phyloP scores from a whole-genome alignment of 2,797 vertebrate genomes.

The Poeciliopsis presidionis region DNA sequence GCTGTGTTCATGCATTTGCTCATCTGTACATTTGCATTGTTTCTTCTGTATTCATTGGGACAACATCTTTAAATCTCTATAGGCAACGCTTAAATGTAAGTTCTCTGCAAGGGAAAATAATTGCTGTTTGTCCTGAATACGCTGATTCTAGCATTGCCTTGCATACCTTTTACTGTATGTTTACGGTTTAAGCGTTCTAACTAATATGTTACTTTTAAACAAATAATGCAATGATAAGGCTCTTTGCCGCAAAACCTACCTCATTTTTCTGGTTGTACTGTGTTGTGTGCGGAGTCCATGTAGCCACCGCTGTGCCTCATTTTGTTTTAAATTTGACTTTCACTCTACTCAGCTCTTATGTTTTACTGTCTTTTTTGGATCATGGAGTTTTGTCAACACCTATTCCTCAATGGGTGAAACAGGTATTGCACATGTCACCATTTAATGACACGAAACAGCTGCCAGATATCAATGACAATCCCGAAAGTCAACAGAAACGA shows the following conservation, averaged over 20 bases:
- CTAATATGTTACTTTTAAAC: neutral
- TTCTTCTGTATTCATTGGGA: neutral
- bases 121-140: neutral
- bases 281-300: neutral
- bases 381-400: neutral
- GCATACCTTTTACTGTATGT: neutral
- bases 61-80: neutral
- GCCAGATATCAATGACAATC: neutral
- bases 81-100: neutral
- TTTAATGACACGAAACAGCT: neutral
- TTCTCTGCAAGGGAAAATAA: neutral
- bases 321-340: neutral
- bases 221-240: conserved; percentile 3
- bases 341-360: neutral
- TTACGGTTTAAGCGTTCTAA: neutral
- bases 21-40: neutral
- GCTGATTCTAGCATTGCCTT: neutral
- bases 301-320: neutral
- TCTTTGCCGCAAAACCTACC: neutral
- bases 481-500: neutral
- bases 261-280: neutral
- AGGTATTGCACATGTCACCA: neutral
- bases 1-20: neutral
- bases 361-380: neutral
- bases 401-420: neutral